Base-by-base conservation (phyloP, 2,888 invertebrate genomes). In the Metellina segmentata region DNA sequence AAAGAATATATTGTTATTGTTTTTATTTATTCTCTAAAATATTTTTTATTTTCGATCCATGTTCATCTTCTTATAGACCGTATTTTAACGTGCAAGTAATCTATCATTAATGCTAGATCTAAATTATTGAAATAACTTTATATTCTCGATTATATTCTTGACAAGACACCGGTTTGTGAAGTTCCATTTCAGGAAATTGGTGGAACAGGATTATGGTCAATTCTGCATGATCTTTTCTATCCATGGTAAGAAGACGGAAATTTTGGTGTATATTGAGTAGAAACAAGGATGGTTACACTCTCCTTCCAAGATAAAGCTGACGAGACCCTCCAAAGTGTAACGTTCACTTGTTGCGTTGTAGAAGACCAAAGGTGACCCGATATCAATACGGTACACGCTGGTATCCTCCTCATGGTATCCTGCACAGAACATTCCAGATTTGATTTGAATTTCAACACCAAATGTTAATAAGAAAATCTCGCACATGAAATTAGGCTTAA, bases 311-410 rank as follows among this genome's bases (percentile, higher is more conserved):
- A 71, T 74, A 11, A 81, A 85, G 48, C 90, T 90, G 69, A 90
- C 90, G 13, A 90, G 74, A 9, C 90, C 90, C 51, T 90, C 85
- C 0, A 81, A 11, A 0, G 34, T 75, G 34, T 85, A 53, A 11
- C 81, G 20, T 16, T 51, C 9, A n/a, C 19, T 34, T 9, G 7
- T 16, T 8, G 11, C 9, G 70, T 85, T 52, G 49, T n/a, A 71
- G 61, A 90, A 90, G 19, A 90, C 85, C 8, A 90, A 7, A 0
- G 90, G 90, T 1, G 85, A 85, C 13, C 90, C 90, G 9, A 79
- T 88, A 74, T 91, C 93, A 13, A 93, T 93, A n/a, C 13, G 79
- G 82, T 93, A 93, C 7, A 92, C 78, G 34, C 53, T 89, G n/a
- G 91, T 91, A 6, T 53, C 53, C 0, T 81, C 92, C 13, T 75